Base-by-base conservation (phyloP, 1,140 invertebrate genomes). In the Yoshiicerus persimilis region DNA sequence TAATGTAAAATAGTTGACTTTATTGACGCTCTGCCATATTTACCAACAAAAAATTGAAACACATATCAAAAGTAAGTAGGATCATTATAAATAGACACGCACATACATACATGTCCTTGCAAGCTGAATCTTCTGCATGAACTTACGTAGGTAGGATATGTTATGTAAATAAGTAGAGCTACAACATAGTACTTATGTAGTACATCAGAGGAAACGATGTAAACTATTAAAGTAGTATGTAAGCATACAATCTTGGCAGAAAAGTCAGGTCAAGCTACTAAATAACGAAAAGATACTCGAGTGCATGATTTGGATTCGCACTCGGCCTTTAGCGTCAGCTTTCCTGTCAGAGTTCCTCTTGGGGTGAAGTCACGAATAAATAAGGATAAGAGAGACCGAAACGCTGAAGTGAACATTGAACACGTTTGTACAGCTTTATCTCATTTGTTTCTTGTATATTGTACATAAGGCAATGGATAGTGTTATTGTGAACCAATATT, bases 351-450 rank as follows among this genome's bases (percentile, higher is more conserved):
- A 80, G 75, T 80, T 80, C 34, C 75, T 80, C 32, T 80, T 32
- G 75, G 75, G 75, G 75, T 80, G 75, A 80, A 80, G 34, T 80
- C 75, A 80, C 30, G 75, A 80, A 80, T 80, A 80, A 80, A 80
- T 80, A 80, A 80, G 75, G 75, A 80, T 80, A 80, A 80, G 75
- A 80, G 75, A 27, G 25, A 70, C 6, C 66, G 25, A 30, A 70
- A 32, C 66, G 30, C 66, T 30, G 9, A 30, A 77, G 23, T 36
- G n/a, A 36, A 80, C 30, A 38, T 80, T 32, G 32, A 34, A 80
- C 75, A 80, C 75, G 75, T 80, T 56, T 56, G 16, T 56, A 56
- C n/a, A 80, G 32, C 75, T 80, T 77, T 80, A 80, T 32, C 75
- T 80, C 75, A 80, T 80, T 34, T 80, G n/a, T n/a, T 80, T 34